Evolutionary conservation across 1,140 invertebrate species (phyloP).

Genomic region (Phocides pigmalion): DNA sequence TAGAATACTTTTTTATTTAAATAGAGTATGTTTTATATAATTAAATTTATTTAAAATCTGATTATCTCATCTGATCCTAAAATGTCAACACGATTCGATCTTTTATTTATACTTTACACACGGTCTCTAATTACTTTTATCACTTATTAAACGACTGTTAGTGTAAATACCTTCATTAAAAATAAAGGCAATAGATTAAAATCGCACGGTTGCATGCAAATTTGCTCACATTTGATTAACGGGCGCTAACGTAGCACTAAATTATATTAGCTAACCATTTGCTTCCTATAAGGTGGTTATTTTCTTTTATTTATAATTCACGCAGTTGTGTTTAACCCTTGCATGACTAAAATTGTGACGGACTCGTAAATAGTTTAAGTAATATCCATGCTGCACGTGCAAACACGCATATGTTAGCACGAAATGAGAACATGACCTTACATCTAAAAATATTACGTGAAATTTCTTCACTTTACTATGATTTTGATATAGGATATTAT

Average conservation of each 20-base stretch:
- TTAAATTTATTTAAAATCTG: constrained; percentile 6
- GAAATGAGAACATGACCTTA: neutral
- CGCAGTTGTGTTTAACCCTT: constrained; percentile 6
- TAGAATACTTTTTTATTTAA: no score
- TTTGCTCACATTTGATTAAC: constrained; percentile 34
- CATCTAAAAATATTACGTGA: neutral
- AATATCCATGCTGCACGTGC: neutral
- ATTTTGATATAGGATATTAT: neutral
- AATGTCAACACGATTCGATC: constrained; percentile 20
- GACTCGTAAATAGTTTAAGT: neutral
- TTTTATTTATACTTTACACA: constrained; percentile 5
- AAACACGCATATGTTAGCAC: neutral
- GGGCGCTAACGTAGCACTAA: constrained; percentile 28
- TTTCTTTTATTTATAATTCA: constrained; percentile 21
- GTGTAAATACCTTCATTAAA: constrained; percentile 36
- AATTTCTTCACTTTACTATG: neutral
- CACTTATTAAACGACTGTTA: constrained; percentile 23
- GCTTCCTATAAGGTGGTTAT: constrained; percentile 22
- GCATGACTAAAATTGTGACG: neutral
- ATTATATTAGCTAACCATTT: constrained; percentile 32
- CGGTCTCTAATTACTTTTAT: constrained; percentile 29
- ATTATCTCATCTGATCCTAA: constrained; percentile 14
- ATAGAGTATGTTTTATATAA: no score
- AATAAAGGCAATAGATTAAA: constrained; percentile 35
- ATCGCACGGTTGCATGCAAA: constrained; percentile 35